Evolutionary conservation across 2,888 invertebrate species (phyloP).

Genomic region (Achlya flavicornis): DNA sequence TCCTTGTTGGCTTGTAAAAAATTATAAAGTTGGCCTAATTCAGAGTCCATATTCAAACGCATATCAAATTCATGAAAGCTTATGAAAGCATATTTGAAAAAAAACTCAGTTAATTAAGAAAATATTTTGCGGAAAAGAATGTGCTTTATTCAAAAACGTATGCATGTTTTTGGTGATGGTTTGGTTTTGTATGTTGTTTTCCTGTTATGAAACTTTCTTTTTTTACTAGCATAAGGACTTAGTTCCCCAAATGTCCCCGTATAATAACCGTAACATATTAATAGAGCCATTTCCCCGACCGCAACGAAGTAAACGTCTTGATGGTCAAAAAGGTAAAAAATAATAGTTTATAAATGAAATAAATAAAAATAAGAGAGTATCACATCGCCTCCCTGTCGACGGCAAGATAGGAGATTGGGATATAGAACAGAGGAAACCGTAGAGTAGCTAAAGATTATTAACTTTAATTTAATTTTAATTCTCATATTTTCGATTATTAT

Average conservation of each 20-base stretch:
- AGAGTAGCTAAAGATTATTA: constrained; percentile 22
- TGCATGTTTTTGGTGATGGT: background rate
- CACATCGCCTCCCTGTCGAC: constrained; percentile 57
- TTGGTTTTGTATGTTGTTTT: constrained; percentile 9
- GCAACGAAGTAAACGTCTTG: constrained; percentile 22
- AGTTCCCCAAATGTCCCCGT: constrained; percentile 40
- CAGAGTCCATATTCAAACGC: no score
- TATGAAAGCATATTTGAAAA: no score
- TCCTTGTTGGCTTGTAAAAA: no score
- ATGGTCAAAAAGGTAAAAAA: constrained; percentile 49
- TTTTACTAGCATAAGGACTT: background rate
- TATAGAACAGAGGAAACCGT: constrained; percentile 30
- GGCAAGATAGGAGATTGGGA: constrained; percentile 41
- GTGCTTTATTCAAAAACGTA: no score
- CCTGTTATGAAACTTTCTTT: background rate
- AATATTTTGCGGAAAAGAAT: no score
- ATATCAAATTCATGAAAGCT: no score
- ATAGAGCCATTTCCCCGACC: constrained; percentile 66
- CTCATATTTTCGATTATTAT: no score
- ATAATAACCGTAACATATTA: constrained; percentile 61
- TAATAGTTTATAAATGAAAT: constrained; percentile 73
- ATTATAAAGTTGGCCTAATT: no score
- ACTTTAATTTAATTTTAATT: no score
- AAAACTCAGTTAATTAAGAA: no score
- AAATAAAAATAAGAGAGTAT: constrained; percentile 60